phyloP scores from a whole-genome alignment of 2,888 invertebrate species.

The Thecocarcelia acutangulata region DNA sequence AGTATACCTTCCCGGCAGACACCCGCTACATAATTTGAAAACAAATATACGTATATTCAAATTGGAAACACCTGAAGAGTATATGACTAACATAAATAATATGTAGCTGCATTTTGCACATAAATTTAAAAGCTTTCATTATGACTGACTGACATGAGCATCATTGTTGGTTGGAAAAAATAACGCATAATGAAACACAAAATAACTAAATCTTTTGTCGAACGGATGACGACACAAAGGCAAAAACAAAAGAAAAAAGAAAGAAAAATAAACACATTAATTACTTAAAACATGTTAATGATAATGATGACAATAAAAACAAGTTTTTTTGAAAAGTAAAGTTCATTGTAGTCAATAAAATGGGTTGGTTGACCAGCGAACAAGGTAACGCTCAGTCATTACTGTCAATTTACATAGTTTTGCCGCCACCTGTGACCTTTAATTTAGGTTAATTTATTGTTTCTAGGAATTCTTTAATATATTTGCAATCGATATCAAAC shows the following conservation, averaged over 20 bases:
- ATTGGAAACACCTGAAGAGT: no score
- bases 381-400: conserved; percentile 26
- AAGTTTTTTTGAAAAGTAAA: conserved; percentile 12
- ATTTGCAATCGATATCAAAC: no score
- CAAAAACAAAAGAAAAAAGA: conserved; percentile 21
- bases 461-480: not conserved
- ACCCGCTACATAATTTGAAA: no score
- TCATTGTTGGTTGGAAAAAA: conserved; percentile 42
- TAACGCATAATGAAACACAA: conserved; percentile 37
- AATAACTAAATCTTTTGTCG: conserved; percentile 21
- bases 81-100: no score
- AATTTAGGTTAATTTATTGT: not conserved
- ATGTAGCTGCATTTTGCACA: no score
- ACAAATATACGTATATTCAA: no score
- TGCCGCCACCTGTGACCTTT: conserved; percentile 29
- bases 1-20: no score
- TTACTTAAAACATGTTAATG: conserved; percentile 26
- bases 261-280: conserved; percentile 46
- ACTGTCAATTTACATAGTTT: not conserved
- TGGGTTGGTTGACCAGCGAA: conserved; percentile 10
- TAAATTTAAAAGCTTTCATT: not conserved
- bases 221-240: conserved; percentile 20
- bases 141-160: conserved; percentile 23
- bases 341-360: conserved; percentile 48
- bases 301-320: conserved; percentile 40